These are phyloP conservation scores for Drosophila navojoa DNA, from an alignment of 1,140 invertebrate species.

Conservation along the genomic window DNA sequence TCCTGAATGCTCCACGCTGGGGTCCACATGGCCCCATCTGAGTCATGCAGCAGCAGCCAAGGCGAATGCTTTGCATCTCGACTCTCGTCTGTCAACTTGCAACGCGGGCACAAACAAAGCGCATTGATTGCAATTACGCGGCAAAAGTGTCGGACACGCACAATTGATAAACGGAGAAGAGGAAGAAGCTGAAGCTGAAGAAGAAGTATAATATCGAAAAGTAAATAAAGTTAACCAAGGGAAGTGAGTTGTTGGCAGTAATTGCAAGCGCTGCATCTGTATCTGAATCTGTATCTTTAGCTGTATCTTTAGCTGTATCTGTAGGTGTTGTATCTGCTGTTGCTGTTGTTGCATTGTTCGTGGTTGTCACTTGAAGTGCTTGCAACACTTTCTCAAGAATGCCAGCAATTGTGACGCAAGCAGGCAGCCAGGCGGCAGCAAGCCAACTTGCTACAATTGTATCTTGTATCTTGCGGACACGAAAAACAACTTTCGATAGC, in stretches of 20 bases:
- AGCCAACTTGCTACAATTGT: constrained; percentile 43
- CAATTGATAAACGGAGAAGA: constrained; percentile 47
- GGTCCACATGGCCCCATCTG: constrained; percentile 11
- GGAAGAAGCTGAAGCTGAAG: constrained; percentile 2
- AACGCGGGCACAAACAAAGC: constrained; percentile 37
- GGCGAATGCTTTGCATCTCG: constrained; percentile 42
- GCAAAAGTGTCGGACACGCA: constrained; percentile 55
- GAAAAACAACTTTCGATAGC: constrained; percentile 77
- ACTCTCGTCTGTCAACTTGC: constrained; percentile 16
- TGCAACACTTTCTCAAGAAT: constrained; percentile 78
- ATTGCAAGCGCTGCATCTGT: constrained; percentile 23
- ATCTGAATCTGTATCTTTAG: neutral
- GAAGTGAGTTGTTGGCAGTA: constrained; percentile 45
- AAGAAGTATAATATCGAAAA: constrained; percentile 5
- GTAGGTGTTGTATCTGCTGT: constrained; percentile 23
- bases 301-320: neutral
- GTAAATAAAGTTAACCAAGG: constrained; percentile 30
- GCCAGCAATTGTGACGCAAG: constrained; percentile 46
- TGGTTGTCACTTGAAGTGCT: constrained; percentile 77
- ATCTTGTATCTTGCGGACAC: constrained; percentile 41
- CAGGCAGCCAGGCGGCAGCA: constrained; percentile 8
- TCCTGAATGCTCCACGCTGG: constrained; percentile 44
- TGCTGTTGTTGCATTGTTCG: constrained; percentile 44
- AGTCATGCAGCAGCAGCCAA: constrained; percentile 41
- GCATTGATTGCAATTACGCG: constrained; percentile 61